Percentiles rank a stretch among this genome's conserved stretches.
Evolutionary conservation across 2,888 invertebrate genomes (phyloP).

Genomic region (Campoplex capitator): DNA sequence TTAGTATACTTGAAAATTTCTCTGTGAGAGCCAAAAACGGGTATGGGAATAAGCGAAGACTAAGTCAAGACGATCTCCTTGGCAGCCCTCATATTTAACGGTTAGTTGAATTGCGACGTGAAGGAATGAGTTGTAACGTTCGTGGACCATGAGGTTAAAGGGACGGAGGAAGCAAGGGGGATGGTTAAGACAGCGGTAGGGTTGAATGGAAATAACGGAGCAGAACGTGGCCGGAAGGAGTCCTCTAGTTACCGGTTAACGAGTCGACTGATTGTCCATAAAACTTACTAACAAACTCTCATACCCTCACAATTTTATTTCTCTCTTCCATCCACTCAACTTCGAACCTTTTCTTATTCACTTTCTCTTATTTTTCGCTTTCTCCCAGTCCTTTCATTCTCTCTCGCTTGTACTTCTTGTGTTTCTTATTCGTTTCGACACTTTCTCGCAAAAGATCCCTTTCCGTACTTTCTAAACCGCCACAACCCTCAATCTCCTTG

Average conservation of each 20-base stretch:
- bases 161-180: neutral
- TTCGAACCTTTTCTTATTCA: conserved; percentile 21
- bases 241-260: conserved; percentile 78
- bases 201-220: conserved; percentile 78
- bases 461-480: conserved; percentile 24
- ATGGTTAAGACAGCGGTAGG: conserved; percentile 28
- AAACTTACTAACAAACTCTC: conserved; percentile 80
- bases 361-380: conserved; percentile 63
- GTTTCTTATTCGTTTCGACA: conserved; percentile 43
- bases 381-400: conserved; percentile 52
- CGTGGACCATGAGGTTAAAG: conserved; percentile 8
- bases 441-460: conserved; percentile 14
- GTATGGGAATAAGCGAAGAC: conserved; percentile 33
- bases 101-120: conserved; percentile 47
- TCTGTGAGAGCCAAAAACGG: conserved; percentile 28
- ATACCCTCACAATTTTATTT: conserved; percentile 33
- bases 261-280: conserved; percentile 81
- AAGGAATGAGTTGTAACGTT: conserved; percentile 56
- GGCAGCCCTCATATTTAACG: conserved; percentile 50
- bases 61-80: conserved; percentile 39
- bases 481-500: conserved; percentile 8
- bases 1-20: conserved; percentile 71
- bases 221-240: conserved; percentile 73
- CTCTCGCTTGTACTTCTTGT: conserved; percentile 33
- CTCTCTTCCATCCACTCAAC: conserved; percentile 12